Conservation (phyloP, 1,140 invertebrate genomes). For the Lordiphosa collinella region DNA sequence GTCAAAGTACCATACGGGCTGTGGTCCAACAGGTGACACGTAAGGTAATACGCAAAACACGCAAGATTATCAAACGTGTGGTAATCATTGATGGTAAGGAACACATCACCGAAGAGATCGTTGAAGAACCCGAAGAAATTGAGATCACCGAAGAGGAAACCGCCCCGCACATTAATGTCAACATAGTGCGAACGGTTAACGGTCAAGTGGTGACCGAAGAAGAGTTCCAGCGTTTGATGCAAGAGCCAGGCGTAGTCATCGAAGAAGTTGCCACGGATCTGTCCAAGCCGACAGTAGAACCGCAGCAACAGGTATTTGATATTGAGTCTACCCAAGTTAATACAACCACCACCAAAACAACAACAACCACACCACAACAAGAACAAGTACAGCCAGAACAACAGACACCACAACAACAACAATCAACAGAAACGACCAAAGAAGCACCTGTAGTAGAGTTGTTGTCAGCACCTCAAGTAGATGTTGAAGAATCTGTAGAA, state of each 20-base stretch:
- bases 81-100: conserved; percentile 91
- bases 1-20: conserved; percentile 82
- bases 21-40: conserved; percentile 90
- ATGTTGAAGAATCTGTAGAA: conserved; percentile 71
- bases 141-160: conserved; percentile 87
- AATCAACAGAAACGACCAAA: conserved; percentile 57
- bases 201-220: conserved; percentile 80
- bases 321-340: conserved; percentile 72
- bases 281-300: conserved; percentile 37
- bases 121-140: conserved; percentile 90
- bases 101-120: conserved; percentile 88
- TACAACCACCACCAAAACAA: conserved; percentile 47
- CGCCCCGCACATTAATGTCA: conserved; percentile 87
- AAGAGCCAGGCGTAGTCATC: conserved; percentile 66
- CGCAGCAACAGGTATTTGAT: conserved; percentile 79
- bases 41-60: conserved; percentile 86
- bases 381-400: conserved; percentile 45
- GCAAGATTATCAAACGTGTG: conserved; percentile 86
- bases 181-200: conserved; percentile 83
- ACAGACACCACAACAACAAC: conserved; percentile 56
- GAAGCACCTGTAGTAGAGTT: conserved; percentile 71
- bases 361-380: conserved; percentile 52
- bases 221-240: conserved; percentile 77
- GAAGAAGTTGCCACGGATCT: conserved; percentile 73
- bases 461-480: conserved; percentile 77